These are phyloP conservation scores for Notodonta dromedarius DNA, from an alignment of 2,888 invertebrate genomes.

Conservation along the genomic window DNA sequence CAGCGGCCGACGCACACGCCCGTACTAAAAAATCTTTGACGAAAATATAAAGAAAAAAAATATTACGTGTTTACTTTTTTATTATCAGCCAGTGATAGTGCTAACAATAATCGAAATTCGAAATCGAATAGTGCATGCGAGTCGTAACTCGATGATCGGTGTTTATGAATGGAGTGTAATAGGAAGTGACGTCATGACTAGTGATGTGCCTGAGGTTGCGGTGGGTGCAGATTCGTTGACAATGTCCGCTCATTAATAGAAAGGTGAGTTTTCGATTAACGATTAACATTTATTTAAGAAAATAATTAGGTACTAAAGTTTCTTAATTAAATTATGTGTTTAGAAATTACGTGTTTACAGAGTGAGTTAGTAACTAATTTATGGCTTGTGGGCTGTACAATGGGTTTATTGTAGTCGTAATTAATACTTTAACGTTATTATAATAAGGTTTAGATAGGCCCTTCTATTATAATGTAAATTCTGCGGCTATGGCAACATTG, in stretches of 20 bases:
- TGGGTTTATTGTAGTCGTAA: background rate
- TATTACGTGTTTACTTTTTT: constrained; percentile 30
- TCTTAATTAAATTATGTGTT: background rate
- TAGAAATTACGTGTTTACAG: constrained; percentile 7
- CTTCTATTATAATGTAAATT: background rate
- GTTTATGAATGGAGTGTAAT: constrained; percentile 78
- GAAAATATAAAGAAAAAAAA: constrained; percentile 48
- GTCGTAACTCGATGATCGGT: constrained; percentile 55
- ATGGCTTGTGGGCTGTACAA: background rate
- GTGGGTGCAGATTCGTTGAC: constrained; percentile 73
- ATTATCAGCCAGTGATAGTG: constrained; percentile 36
- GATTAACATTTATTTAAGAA: constrained; percentile 46
- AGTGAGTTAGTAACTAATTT: background rate
- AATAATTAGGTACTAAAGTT: constrained; percentile 41
- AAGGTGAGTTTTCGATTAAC: constrained; percentile 73
- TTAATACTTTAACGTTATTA: background rate
- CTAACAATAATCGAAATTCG: constrained; percentile 22
- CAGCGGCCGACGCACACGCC: constrained; percentile 74
- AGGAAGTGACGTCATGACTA: constrained; percentile 82
- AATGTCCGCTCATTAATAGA: constrained; percentile 78
- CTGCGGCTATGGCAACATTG: background rate
- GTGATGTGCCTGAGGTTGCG: constrained; percentile 74
- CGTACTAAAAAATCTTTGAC: constrained; percentile 44
- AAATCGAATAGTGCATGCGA: constrained; percentile 52
- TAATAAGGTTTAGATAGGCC: background rate